These are phyloP conservation scores for Eledone cirrhosa DNA, from an alignment of 2,888 invertebrate species.

Conservation along the genomic window DNA sequence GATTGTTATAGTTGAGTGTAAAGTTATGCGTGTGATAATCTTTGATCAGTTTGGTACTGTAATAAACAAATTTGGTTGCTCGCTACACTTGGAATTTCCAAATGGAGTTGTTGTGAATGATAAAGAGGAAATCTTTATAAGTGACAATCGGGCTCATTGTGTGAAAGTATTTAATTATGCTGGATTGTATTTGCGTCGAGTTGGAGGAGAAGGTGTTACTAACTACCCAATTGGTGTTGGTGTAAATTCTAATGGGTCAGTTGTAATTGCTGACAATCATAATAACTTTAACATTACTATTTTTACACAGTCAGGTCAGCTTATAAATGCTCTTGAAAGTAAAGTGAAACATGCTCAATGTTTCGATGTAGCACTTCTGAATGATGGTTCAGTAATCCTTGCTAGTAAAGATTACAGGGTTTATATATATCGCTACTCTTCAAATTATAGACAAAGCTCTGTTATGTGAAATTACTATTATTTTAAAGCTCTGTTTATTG, in stretches of 20 bases:
- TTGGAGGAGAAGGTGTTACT: slow-evolving; percentile 98
- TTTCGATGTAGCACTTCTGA: slow-evolving; percentile 99
- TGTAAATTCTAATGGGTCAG: slow-evolving; percentile 95
- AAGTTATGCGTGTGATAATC: slow-evolving; percentile 96
- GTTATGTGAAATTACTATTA: not conserved
- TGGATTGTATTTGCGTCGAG: slow-evolving; percentile 88
- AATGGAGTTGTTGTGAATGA: slow-evolving; percentile 99
- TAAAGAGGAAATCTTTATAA: slow-evolving; percentile 99
- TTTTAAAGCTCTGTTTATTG: too few relatives aligned
- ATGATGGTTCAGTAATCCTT: slow-evolving; percentile 97
- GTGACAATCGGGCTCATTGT: slow-evolving; percentile 99
- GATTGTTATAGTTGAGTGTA: slow-evolving; percentile 98
- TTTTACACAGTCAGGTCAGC: slow-evolving; percentile 90
- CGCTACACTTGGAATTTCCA: slow-evolving; percentile 97
- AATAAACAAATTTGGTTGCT: slow-evolving; percentile 71
- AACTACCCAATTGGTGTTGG: slow-evolving; percentile 99
- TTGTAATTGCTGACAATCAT: slow-evolving; percentile 98
- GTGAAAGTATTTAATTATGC: slow-evolving; percentile 97
- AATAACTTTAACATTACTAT: slow-evolving; percentile 99
- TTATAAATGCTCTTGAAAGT: slow-evolving; percentile 96
- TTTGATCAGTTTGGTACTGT: slow-evolving; percentile 98
- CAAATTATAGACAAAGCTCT: not conserved
- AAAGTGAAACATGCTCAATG: slow-evolving; percentile 99
- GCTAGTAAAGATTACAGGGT: slow-evolving; percentile 99
- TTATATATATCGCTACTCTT: slow-evolving; percentile 97